phyloP scores from a whole-genome alignment of 2,888 invertebrate genomes.

The Resseliella maxima region DNA sequence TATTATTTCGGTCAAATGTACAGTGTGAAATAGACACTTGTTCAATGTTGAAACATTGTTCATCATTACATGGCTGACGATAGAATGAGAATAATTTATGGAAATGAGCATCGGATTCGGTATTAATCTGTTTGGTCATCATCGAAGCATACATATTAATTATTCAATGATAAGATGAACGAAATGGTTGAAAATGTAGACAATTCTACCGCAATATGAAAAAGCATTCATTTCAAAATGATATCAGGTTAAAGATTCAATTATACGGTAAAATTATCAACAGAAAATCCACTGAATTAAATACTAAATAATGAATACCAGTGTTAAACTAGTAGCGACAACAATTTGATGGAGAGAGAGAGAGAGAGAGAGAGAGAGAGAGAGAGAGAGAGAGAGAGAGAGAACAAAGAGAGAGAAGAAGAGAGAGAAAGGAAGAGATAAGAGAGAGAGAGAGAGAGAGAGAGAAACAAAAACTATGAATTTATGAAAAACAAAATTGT shows the following conservation, averaged over 20 bases:
- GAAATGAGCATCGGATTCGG: not conserved
- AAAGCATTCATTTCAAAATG: no score
- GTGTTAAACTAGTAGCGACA: no score
- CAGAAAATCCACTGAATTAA: no score
- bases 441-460: no score
- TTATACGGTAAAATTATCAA: not conserved
- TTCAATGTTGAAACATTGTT: not conserved
- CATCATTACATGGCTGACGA: not conserved
- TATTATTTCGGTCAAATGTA: not conserved
- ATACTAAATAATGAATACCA: no score
- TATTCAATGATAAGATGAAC: not conserved
- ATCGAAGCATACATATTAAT: not conserved
- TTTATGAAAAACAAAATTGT: no score
- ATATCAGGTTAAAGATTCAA: not conserved
- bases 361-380: not conserved
- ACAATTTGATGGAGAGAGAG: not conserved
- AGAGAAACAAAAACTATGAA: no score
- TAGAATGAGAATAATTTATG: not conserved
- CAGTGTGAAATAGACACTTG: not conserved
- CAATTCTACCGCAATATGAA: no score
- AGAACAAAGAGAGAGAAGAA: not conserved
- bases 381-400: not conserved
- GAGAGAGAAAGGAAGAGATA: no score
- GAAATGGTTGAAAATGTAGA: not conserved
- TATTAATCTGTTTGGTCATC: not conserved